Evolutionary conservation across 2,113 vertebrate genomes (phyloP).

Genomic region (Gorsachius goisagi): DNA sequence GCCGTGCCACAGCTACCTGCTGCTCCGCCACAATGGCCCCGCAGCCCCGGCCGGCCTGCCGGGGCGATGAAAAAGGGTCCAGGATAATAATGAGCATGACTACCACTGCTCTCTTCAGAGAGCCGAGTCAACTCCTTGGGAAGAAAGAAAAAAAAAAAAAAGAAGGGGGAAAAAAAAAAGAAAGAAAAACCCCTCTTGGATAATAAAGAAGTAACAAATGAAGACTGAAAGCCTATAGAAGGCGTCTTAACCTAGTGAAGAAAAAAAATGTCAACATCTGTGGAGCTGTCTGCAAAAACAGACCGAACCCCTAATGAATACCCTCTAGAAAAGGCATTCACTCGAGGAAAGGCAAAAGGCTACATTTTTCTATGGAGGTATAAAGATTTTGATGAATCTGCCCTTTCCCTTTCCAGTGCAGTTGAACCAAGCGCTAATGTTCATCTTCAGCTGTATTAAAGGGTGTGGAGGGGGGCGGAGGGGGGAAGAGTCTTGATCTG

Average conservation of each 20-base stretch:
- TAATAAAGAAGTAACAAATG: slow-evolving; percentile 90
- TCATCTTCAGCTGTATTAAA: slow-evolving; percentile 77
- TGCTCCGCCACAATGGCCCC: slow-evolving; percentile 87
- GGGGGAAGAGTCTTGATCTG: slow-evolving; percentile 49
- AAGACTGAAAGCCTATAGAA: slow-evolving; percentile 91
- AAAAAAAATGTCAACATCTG: slow-evolving; percentile 96
- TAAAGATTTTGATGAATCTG: slow-evolving; percentile 73
- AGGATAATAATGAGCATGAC: slow-evolving; percentile 81
- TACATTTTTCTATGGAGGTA: slow-evolving; percentile 82
- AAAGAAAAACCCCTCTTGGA: slow-evolving; percentile 74
- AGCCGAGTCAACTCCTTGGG: slow-evolving; percentile 67
- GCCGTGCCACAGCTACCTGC: slow-evolving; percentile 86
- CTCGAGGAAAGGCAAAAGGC: slow-evolving; percentile 82
- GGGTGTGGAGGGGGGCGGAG: neutral
- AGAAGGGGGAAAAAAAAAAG: slow-evolving; percentile 2
- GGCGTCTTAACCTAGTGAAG: slow-evolving; percentile 86
- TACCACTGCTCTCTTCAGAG: slow-evolving; percentile 85
- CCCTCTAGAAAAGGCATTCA: slow-evolving; percentile 79
- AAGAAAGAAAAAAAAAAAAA: slow-evolving; percentile 68
- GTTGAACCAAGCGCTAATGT: slow-evolving; percentile 80
- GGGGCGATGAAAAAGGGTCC: slow-evolving; percentile 78
- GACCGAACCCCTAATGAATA: slow-evolving; percentile 74
- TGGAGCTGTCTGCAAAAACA: slow-evolving; percentile 81
- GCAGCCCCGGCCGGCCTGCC: slow-evolving; percentile 75
- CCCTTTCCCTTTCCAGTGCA: slow-evolving; percentile 76